phyloP scores from a whole-genome alignment of 2,888 invertebrate genomes.

The Trissolcus japonicus region DNA sequence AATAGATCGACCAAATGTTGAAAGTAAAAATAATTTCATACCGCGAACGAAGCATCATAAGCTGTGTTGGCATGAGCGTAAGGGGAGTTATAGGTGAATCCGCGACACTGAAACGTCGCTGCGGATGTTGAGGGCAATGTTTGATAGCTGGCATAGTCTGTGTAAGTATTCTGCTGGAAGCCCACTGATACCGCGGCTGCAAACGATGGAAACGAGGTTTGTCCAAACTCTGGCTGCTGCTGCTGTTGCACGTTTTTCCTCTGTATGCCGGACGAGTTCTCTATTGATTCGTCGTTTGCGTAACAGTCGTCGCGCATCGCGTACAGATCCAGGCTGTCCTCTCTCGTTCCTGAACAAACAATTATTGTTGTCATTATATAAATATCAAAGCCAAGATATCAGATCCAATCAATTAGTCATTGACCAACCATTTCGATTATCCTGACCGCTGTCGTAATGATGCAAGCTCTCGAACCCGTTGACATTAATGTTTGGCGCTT shows the following conservation, averaged over 20 bases:
- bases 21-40: no score
- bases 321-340: constrained; percentile 80
- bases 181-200: constrained; percentile 32
- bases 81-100: constrained; percentile 65
- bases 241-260: constrained; percentile 73
- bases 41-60: constrained; percentile 65
- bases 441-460: constrained; percentile 77
- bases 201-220: constrained; percentile 70
- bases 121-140: constrained; percentile 70
- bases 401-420: neutral
- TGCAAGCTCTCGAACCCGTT: constrained; percentile 83
- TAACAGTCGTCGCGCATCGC: constrained; percentile 81
- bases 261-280: constrained; percentile 72
- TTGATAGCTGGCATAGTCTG: constrained; percentile 63
- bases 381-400: neutral
- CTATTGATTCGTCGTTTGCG: constrained; percentile 77
- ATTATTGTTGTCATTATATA: neutral
- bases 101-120: constrained; percentile 61
- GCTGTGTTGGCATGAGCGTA: constrained; percentile 64
- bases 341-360: constrained; percentile 67
- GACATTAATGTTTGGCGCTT: constrained; percentile 72
- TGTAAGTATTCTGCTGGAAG: constrained; percentile 61
- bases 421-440: constrained; percentile 64
- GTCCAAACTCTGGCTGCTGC: constrained; percentile 66
- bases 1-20: no score